Conservation (phyloP, 2,113 vertebrate species). For the Arizona elegans region DNA sequence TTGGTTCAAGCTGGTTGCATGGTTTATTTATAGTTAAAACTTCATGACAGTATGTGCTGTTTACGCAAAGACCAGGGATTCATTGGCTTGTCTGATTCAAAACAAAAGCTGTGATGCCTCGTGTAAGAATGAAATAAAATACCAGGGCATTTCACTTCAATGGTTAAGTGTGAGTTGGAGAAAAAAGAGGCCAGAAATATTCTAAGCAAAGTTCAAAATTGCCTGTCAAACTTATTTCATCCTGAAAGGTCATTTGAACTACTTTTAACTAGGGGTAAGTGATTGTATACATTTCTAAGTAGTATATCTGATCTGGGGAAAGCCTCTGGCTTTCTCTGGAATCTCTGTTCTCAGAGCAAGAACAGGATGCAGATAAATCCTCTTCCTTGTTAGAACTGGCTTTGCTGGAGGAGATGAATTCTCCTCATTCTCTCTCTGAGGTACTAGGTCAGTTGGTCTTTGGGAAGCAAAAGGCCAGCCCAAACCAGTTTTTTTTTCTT, state of each 20-base stretch:
- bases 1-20: constrained; percentile 2
- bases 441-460: neutral
- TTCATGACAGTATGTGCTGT: neutral
- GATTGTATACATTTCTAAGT: neutral
- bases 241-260: neutral
- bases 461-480: neutral
- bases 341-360: neutral
- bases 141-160: neutral
- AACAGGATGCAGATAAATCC: neutral
- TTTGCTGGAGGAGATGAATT: neutral
- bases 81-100: rapidly evolving
- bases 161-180: neutral
- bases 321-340: neutral
- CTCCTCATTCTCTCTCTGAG: neutral
- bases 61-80: neutral
- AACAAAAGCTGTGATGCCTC: rapidly evolving
- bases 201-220: neutral
- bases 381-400: neutral
- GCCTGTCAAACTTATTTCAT: neutral
- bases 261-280: neutral
- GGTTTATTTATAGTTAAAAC: neutral
- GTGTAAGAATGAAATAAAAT: rapidly evolving
- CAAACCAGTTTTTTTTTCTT: neutral
- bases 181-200: neutral
- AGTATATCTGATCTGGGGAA: neutral